Evolutionary conservation across 2,888 invertebrate genomes (phyloP), one percentile per base, ranked within the genome.

Genomic region (Amiota minor): DNA sequence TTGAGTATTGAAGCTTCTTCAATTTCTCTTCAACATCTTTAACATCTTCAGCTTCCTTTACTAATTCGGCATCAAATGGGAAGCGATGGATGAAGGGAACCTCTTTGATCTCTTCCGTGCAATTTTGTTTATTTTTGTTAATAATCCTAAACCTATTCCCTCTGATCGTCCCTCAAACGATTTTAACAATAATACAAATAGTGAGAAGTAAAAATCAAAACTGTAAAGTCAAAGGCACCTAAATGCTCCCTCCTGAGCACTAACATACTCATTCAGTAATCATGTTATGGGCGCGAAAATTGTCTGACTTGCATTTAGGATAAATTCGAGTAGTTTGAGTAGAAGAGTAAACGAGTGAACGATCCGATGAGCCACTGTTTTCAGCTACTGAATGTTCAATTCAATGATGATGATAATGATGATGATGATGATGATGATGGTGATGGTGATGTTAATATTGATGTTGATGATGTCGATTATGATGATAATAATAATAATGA

Each of bases 101-200:
- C 4, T 70, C 83, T 86, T 83, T 86, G 86, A 86, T 86, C 82
- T 82, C 49, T 61, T 74, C 85, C 84, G 85, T 78, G 68, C 76
- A 81, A 82, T 84, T 82, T 80, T 84, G 83, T 83, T 85, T 82
- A 83, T 83, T 83, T 84, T 85, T 82, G 78, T 85, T 83, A 79
- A 85, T 85, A 85, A 83, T 83, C 84, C 81, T 6, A 35, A 23
- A 79, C 72, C 59, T 71, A 70, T 68, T 76, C 72, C 72, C 79
- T 75, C 70, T 74, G 70, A 74, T 78, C 74, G 65, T 74, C 20
- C 47, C 76, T 46, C 23, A 47, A 35, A 35, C 6, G 35, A 35
- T 35, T 35, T 18, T 20, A 11, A n/a, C n/a, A 50, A 50, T 12
- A 59, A 20, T 59, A 59, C 20, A 59, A 20, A 18, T 20, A 59